Percentiles rank a stretch among this genome's conserved stretches.
These are phyloP conservation scores for Ophraella communa DNA, from an alignment of 2,888 invertebrate genomes.

Conservation along the genomic window DNA sequence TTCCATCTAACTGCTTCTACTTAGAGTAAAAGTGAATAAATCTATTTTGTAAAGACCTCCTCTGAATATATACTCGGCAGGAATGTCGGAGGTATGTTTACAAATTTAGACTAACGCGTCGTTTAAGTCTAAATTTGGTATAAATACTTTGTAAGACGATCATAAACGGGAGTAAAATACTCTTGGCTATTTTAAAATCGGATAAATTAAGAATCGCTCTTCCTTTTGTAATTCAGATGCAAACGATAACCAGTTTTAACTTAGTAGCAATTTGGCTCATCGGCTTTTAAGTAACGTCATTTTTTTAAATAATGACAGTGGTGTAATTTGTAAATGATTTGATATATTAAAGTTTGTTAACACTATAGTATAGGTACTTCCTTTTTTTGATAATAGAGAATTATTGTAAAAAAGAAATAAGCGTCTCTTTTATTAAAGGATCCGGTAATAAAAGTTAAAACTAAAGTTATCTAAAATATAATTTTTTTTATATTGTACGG, in stretches of 20 bases:
- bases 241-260: not conserved
- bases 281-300: too few species aligned
- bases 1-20: constrained; percentile 3
- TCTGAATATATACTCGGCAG: constrained; percentile 22
- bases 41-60: constrained; percentile 17
- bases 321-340: too few species aligned
- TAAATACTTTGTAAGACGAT: constrained; percentile 37
- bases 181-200: constrained; percentile 38
- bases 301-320: too few species aligned
- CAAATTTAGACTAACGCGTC: constrained; percentile 36
- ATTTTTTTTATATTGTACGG: too few species aligned
- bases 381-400: too few species aligned
- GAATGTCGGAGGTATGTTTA: constrained; percentile 28
- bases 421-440: too few species aligned
- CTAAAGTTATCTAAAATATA: too few species aligned
- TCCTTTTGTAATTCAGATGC: constrained; percentile 15
- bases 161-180: constrained; percentile 38
- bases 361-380: too few species aligned
- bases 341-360: too few species aligned
- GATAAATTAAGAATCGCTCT: constrained; percentile 34
- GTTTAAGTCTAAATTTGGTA: constrained; percentile 42
- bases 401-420: too few species aligned
- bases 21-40: constrained; percentile 23
- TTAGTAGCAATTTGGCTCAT: not conserved
- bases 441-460: too few species aligned